Percentiles rank a stretch among this genome's conserved stretches.
Conservation (phyloP, 2,797 vertebrate species). For the Centropyge bicolor region DNA sequence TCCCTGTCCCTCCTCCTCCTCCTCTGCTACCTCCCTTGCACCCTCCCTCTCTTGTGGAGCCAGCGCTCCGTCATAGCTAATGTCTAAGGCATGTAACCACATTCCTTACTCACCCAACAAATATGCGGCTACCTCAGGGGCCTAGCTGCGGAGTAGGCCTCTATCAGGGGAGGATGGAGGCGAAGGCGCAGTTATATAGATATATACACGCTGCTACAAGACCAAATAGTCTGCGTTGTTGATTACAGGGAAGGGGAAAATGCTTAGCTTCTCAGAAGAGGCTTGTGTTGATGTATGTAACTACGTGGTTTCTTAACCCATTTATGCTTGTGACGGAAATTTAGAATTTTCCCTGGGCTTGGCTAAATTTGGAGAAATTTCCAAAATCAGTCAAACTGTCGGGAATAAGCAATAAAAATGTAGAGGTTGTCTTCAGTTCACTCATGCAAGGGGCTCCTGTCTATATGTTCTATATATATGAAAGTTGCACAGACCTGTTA, state of each 20-base stretch:
- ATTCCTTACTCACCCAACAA: constrained; percentile 96
- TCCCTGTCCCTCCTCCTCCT: constrained; percentile 37
- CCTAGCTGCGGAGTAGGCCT: constrained; percentile 70
- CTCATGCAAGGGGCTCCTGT: too few species aligned
- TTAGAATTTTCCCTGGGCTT: too few species aligned
- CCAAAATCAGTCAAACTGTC: too few species aligned
- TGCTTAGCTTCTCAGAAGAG: background rate
- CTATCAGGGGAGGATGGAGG: constrained; percentile 59
- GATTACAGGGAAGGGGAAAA: constrained; percentile 28
- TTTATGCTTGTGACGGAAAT: too few species aligned
- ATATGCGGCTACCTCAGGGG: constrained; percentile 88
- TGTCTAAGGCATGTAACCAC: constrained; percentile 93
- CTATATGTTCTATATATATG: too few species aligned
- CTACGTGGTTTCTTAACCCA: background rate
- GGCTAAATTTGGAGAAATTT: too few species aligned
- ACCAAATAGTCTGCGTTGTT: constrained; percentile 12
- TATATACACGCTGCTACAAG: background rate
- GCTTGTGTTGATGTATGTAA: background rate
- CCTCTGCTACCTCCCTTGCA: constrained; percentile 69
- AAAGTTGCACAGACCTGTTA: too few species aligned
- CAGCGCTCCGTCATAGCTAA: constrained; percentile 90
- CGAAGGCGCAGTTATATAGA: constrained; percentile 44
- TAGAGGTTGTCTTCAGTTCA: too few species aligned
- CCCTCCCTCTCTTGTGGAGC: constrained; percentile 80
- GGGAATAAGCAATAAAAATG: too few species aligned